Evolutionary conservation across 1,140 invertebrate genomes (phyloP).

Genomic region (Orchesella cincta): DNA sequence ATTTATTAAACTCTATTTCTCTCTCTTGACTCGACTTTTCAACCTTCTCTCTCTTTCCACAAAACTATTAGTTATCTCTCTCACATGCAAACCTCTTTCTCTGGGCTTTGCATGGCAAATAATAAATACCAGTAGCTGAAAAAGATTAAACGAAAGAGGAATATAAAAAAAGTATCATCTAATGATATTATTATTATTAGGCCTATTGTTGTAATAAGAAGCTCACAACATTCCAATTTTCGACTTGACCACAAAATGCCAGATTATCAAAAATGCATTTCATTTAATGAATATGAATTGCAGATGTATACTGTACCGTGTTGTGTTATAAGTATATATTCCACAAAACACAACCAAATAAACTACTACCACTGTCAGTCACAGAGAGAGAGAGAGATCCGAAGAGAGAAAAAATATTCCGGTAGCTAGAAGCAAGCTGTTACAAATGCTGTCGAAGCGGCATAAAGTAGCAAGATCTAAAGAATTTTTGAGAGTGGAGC

Average conservation of each 20-base stretch:
- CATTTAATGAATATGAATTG: too few relatives aligned
- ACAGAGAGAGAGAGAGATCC: not conserved
- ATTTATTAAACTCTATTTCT: not conserved
- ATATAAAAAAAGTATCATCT: not conserved
- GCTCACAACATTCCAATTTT: constrained; percentile 2
- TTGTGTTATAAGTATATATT: too few relatives aligned
- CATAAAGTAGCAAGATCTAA: not conserved
- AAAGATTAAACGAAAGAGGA: not conserved
- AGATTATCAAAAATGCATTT: constrained; percentile 3
- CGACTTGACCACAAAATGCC: not conserved
- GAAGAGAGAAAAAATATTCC: not conserved
- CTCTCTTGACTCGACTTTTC: too few relatives aligned
- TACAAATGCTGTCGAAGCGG: not conserved
- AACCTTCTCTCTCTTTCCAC: not conserved
- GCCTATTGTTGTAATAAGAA: not conserved
- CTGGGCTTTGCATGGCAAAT: not conserved
- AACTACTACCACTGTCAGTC: not conserved
- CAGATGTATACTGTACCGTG: too few relatives aligned
- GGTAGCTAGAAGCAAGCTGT: not conserved
- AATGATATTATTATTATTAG: constrained; percentile 5
- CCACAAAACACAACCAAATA: too few relatives aligned
- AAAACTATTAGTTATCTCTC: not conserved
- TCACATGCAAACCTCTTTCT: not conserved
- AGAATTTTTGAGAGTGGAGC: not conserved
- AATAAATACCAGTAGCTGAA: not conserved